Conservation (phyloP, 2,797 vertebrate species). For the Setipinna tenuifilis region DNA sequence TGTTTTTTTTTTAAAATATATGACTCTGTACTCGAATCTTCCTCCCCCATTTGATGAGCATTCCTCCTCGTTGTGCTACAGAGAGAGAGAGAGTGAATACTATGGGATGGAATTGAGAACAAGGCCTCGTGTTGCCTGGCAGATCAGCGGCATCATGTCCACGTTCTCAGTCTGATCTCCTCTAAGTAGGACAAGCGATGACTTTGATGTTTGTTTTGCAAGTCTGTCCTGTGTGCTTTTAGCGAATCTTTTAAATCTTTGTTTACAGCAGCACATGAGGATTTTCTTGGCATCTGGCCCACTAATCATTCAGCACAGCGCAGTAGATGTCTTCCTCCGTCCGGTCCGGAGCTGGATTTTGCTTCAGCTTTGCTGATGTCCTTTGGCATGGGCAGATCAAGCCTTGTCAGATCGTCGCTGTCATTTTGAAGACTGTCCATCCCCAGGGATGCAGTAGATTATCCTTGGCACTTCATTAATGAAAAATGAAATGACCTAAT, state of each 20-base stretch:
- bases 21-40: neutral
- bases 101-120: neutral
- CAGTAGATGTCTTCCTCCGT: neutral
- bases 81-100: neutral
- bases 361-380: neutral
- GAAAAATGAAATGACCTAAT: neutral
- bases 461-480: neutral
- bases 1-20: neutral
- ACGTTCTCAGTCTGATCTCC: neutral
- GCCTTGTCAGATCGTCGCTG: neutral
- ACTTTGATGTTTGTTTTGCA: slow-evolving; percentile 18
- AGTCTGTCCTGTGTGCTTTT: neutral
- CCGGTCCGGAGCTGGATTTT: neutral
- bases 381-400: neutral
- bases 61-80: neutral
- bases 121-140: neutral
- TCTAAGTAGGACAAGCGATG: slow-evolving; percentile 15
- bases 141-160: neutral
- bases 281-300: slow-evolving; percentile 70
- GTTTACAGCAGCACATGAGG: slow-evolving; percentile 57
- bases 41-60: neutral
- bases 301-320: slow-evolving; percentile 53
- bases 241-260: slow-evolving; percentile 46
- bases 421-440: neutral
- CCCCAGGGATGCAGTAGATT: neutral